phyloP scores from a whole-genome alignment of 2,888 invertebrate genomes.

The Abscondita cerata region DNA sequence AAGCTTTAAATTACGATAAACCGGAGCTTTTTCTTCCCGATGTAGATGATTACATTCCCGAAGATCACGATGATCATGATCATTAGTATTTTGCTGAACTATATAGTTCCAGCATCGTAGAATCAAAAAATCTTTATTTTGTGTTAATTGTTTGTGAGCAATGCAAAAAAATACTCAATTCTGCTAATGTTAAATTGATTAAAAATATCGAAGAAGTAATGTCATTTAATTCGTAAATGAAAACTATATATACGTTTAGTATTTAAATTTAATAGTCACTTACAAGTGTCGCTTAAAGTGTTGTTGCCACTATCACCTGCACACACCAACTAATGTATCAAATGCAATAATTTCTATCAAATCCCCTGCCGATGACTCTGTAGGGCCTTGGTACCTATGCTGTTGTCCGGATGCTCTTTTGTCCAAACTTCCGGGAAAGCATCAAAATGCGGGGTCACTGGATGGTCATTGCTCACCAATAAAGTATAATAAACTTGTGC shows the following conservation, averaged over 20 bases:
- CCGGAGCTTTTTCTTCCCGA: constrained; percentile 87
- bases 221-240: not conserved
- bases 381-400: constrained; percentile 50
- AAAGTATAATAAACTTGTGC: constrained; percentile 42
- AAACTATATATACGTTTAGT: not conserved
- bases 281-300: constrained; percentile 40
- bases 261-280: constrained; percentile 22
- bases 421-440: constrained; percentile 60
- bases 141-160: no score
- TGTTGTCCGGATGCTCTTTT: constrained; percentile 57
- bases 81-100: no score
- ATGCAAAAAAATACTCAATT: no score
- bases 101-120: no score
- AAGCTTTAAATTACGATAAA: constrained; percentile 95
- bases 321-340: constrained; percentile 49
- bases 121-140: no score
- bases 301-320: constrained; percentile 53
- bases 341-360: constrained; percentile 18
- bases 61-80: no score
- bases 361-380: constrained; percentile 27
- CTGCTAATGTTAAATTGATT: no score
- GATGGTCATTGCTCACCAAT: constrained; percentile 58
- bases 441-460: constrained; percentile 59
- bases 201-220: no score
- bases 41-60: constrained; percentile 59